Base-by-base conservation (phyloP, 2,888 invertebrate species). In the Zootermopsis nevadensis region DNA sequence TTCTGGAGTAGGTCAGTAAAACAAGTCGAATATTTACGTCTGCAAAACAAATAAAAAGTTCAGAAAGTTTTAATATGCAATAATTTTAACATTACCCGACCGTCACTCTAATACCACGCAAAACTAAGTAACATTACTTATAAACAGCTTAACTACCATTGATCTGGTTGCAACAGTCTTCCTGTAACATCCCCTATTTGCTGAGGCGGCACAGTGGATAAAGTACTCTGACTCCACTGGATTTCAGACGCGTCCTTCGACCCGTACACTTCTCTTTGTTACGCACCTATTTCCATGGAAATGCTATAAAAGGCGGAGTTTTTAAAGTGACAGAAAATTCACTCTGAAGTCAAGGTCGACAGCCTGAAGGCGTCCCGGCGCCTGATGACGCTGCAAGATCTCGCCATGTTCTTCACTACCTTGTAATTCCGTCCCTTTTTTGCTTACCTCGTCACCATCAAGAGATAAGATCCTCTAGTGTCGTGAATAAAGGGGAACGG, bases 281-380 rank as follows among this genome's bases (percentile, higher is more conserved):
- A 38, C 74, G 22, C 74, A 74, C 74, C 74, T 27, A 74, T 74
- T 74, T 74, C 74, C 19, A 74, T 74, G 74, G 38, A 74, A 74
- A 74, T 74, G 31, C 24, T 38, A 74, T 42, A 15, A 69, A 22
- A 69, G 69, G 33, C 10, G 15, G 74, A 33, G n/a, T 74, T 74
- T 74, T 24, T 33, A 38, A 69, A 31, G 74, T 60, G 60, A 60
- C n/a, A 60, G 48, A 72, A 33, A 42, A 76, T 22, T 19, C 42
- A n/a, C 35, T 74, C 38, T 33, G 66, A 35, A 79, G 79, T 79
- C 55, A 79, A 79, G 79, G 79, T 79, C 60, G 79, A 66, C 30
- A 72, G 72, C 27, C 48, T 22, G 77, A 53, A 48, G 53, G 77
- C 53, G 77, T 53, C 77, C 53, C 24, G 77, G 31, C 77, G 77